Base-by-base conservation (phyloP, 1,140 invertebrate genomes). In the Scaptodrosophila lebanonensis region DNA sequence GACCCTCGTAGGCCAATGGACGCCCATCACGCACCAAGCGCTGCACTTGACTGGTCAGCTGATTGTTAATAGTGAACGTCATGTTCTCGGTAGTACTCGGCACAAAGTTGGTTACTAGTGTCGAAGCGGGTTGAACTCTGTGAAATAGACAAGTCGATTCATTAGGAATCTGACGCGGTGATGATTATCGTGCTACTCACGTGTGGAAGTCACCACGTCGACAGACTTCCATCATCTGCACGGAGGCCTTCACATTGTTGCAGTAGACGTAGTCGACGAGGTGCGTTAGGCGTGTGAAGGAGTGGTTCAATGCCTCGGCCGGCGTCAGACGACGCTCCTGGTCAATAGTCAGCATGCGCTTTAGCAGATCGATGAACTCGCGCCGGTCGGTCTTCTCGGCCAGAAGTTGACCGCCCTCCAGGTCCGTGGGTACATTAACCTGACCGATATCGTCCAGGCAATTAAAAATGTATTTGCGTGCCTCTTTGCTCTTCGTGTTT, bases 391-490 rank as follows among this genome's bases (percentile, higher is more conserved):
- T 95, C 87, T 99, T 99, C 87, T 99, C 98, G 0, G 96, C 97
- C 66, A 98, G 88, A 29, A 99, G 88, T 86, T 99, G 97, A 59
- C 95, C 95, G 2, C 97, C 96, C 88, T 98, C 97, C 50, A 99
- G 89, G 89, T 99, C 97, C 4, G 95, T 98, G 30, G 97, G 97
- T 43, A 99, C 97, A 88, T 99, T 99, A 3, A 99, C 97, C 85
- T 94, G 96, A 58, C 95, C 97, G 87, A 99, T 99, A 88, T 99
- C 98, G 84, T 99, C 98, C 38, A 99, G 89, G 88, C 97, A 99
- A 88, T 99, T 99, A 89, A 99, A 99, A 72, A 99, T 99, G 88
- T 99, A 99, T 88, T 99, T 99, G 82, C 98, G 90, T 0, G 98
- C 98, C 89, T 99, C 98, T 90, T 99, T 99, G 30, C 97, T 98